These are phyloP conservation scores for Helicoverpa zea DNA, from an alignment of 1,140 invertebrate species.

Conservation along the genomic window DNA sequence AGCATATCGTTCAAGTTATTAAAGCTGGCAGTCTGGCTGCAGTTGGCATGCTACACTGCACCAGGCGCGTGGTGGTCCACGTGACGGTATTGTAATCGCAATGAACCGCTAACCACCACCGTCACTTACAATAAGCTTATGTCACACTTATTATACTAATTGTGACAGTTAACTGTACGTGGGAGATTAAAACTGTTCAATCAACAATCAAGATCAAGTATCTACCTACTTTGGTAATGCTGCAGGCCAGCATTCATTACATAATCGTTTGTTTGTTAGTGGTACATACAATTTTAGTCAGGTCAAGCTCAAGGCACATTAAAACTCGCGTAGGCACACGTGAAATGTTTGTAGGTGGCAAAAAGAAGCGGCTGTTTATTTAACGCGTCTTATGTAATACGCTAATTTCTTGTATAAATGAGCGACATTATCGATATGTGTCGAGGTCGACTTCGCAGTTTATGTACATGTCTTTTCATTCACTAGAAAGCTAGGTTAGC, in stretches of 20 bases:
- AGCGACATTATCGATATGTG: slow-evolving; percentile 24
- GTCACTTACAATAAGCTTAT: slow-evolving; percentile 8
- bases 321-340: slow-evolving; percentile 1
- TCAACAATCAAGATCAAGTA: slow-evolving; percentile 47
- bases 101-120: slow-evolving; percentile 1
- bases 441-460: slow-evolving; percentile 19
- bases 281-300: slow-evolving; percentile 57
- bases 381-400: slow-evolving; percentile 14
- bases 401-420: slow-evolving; percentile 35
- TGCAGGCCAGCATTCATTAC: slow-evolving; percentile 24
- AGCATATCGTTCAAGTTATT: slow-evolving; percentile 53
- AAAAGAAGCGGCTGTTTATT: slow-evolving; percentile 9
- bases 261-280: slow-evolving; percentile 55
- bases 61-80: slow-evolving; percentile 49
- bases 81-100: slow-evolving; percentile 41
- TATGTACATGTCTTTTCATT: slow-evolving; percentile 1
- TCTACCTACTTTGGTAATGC: slow-evolving; percentile 29
- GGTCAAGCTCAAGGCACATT: slow-evolving; percentile 76
- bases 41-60: slow-evolving; percentile 50
- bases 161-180: slow-evolving; percentile 44
- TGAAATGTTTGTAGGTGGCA: slow-evolving; percentile 6
- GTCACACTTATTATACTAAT: slow-evolving; percentile 21
- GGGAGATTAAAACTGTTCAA: slow-evolving; percentile 43
- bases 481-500: background rate
- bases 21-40: slow-evolving; percentile 49